phyloP scores from a whole-genome alignment of 2,797 vertebrate genomes.

The Lacerta bilineata region DNA sequence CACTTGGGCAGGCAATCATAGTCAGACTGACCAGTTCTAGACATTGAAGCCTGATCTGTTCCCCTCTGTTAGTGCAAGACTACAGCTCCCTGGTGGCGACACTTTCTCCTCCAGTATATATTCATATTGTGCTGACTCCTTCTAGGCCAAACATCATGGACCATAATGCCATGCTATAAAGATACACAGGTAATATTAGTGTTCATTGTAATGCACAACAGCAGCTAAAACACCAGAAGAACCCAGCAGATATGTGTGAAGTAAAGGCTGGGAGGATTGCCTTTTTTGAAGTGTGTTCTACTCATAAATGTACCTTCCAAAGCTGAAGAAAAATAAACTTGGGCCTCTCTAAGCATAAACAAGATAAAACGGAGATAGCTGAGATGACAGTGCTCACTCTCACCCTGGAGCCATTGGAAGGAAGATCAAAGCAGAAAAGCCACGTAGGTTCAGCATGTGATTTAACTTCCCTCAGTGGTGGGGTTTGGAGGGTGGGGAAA shows the following conservation, averaged over 20 bases:
- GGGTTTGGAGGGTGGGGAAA: background rate
- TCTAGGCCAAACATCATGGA: background rate
- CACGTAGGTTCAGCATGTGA: background rate
- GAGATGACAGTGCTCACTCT: constrained; percentile 15
- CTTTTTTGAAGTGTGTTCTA: background rate
- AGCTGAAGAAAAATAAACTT: constrained; percentile 38
- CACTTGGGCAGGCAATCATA: background rate
- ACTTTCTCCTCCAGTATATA: background rate
- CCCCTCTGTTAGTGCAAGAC: background rate
- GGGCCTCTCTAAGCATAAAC: constrained; percentile 14
- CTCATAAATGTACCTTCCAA: constrained; percentile 26
- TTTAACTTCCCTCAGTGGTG: background rate
- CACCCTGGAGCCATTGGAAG: background rate
- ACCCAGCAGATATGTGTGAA: background rate
- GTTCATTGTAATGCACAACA: background rate
- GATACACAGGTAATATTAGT: too few species aligned
- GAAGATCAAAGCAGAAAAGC: constrained; percentile 14
- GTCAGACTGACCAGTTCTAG: background rate
- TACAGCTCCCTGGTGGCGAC: too few species aligned
- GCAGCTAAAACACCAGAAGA: background rate
- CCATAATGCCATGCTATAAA: background rate
- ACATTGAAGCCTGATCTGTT: background rate
- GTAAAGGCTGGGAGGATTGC: background rate
- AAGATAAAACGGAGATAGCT: constrained; percentile 24
- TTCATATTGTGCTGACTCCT: background rate